These are phyloP conservation scores for Euwallacea fornicatus DNA, from an alignment of 1,140 invertebrate species.

Conservation along the genomic window DNA sequence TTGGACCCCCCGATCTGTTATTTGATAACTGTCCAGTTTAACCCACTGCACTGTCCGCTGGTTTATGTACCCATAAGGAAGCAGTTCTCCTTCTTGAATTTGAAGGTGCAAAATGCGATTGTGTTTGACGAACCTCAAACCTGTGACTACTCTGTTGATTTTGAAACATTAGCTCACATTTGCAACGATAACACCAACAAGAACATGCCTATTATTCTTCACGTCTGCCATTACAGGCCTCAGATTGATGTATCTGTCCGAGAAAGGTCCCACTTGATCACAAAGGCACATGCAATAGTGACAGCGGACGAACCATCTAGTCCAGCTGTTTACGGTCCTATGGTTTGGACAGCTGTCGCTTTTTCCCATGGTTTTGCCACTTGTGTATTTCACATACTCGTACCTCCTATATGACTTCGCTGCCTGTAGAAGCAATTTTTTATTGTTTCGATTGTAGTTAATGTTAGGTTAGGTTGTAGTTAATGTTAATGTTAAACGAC, in stretches of 20 bases:
- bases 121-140: slow-evolving; percentile 68
- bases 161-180: too few species aligned
- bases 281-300: slow-evolving; percentile 86
- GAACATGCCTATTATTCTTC: slow-evolving; percentile 69
- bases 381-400: slow-evolving; percentile 80
- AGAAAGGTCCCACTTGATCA: slow-evolving; percentile 68
- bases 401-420: slow-evolving; percentile 58
- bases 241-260: slow-evolving; percentile 79
- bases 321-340: slow-evolving; percentile 80
- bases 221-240: slow-evolving; percentile 64
- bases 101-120: slow-evolving; percentile 75
- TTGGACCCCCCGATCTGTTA: slow-evolving; percentile 54
- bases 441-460: not conserved
- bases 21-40: slow-evolving; percentile 62
- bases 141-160: slow-evolving; percentile 70
- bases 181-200: not conserved
- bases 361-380: slow-evolving; percentile 66
- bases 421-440: slow-evolving; percentile 2
- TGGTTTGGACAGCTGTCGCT: slow-evolving; percentile 56
- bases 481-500: not conserved
- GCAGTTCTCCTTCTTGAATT: slow-evolving; percentile 70
- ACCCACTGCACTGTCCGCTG: slow-evolving; percentile 63
- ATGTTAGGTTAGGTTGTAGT: too few species aligned
- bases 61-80: slow-evolving; percentile 65
- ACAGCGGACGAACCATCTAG: slow-evolving; percentile 79